Base-by-base conservation (phyloP, 2,113 vertebrate species). In the Cisticola juncidis region DNA sequence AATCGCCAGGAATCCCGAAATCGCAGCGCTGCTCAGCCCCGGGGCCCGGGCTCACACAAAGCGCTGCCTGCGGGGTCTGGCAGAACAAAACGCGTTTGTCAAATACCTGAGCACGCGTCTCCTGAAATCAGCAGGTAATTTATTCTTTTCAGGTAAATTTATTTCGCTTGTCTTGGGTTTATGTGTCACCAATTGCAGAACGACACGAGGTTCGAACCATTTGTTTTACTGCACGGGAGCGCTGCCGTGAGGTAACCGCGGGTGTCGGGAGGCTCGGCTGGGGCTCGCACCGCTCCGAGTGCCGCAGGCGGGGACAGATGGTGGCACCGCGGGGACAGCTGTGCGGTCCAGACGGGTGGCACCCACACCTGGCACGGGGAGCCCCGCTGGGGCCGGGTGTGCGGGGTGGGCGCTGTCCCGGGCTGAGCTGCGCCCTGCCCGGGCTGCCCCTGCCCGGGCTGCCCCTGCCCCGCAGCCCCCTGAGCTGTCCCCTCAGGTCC, bases 161-260 rank as follows among this genome's bases (percentile, higher is more conserved):
- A 35, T 89, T 88, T 85, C 47, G 40, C 71, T 82, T 74, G 48
- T 35, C 68, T 72, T 47, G 86, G 71, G 72, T 86, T 96, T 92
- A 66, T 54, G 72, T 78, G 25, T 73, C 54, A 28, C 19, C 89
- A 65, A 81, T 80, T 62, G 65, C 77, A 47, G 47, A 83, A 42
- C 23, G 83, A 80, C 73, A 44, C 9, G 36, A 80, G 68, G 73
- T 65, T 90, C 57, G 50, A 96, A 9, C 25, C 29, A 29, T 61
- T 80, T 79, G 58, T 86, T 94, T 76, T 58, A 90, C 36, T 65
- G 56, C 42, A 15, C 48, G 92, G 36, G 82, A 71, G 54, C 44
- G 12, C 53, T 87, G 94, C 47, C 26, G 8, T 62, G 10, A 66
- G 38, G 38, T 38, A 38, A 38, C 38, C 38, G 38, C 38, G 38